phyloP scores from a whole-genome alignment of 2,888 invertebrate genomes.

The Formica aserva region DNA sequence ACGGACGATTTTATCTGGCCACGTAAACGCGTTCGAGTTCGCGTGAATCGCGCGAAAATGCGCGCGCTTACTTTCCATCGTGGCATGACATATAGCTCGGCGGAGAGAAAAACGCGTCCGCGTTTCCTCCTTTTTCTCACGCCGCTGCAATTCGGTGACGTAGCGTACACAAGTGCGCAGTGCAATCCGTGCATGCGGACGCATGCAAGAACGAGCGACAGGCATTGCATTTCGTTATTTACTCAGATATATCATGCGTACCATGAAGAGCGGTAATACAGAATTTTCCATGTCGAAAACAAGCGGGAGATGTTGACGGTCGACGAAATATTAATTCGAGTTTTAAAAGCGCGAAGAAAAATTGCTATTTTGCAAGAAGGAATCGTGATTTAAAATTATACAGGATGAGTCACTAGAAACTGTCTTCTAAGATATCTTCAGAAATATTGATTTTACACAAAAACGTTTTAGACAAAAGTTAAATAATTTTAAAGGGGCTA shows the following conservation, averaged over 20 bases:
- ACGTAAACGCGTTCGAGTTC: constrained; percentile 51
- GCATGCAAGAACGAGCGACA: neutral
- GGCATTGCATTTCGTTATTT: constrained; percentile 32
- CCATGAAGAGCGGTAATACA: neutral
- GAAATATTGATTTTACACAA: too few relatives aligned
- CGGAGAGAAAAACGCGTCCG: constrained; percentile 10
- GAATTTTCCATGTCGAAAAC: neutral
- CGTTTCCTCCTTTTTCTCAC: constrained; percentile 11
- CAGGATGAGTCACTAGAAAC: too few relatives aligned
- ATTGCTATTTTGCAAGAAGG: neutral
- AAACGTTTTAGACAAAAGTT: too few relatives aligned
- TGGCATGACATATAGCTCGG: constrained; percentile 10
- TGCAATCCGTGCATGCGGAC: neutral
- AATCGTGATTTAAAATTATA: neutral
- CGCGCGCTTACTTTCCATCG: constrained; percentile 23
- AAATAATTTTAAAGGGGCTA: too few relatives aligned
- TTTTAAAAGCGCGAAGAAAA: neutral
- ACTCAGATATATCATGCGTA: constrained; percentile 1
- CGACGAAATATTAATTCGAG: neutral
- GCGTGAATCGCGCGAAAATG: constrained; percentile 52
- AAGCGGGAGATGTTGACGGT: neutral
- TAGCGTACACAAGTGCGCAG: constrained; percentile 2
- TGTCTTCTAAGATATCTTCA: too few relatives aligned
- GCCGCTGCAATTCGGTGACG: constrained; percentile 44
- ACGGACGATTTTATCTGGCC: constrained; percentile 63